Base-by-base conservation (phyloP, 2,797 vertebrate genomes). In the Cirrhinus mrigala region DNA sequence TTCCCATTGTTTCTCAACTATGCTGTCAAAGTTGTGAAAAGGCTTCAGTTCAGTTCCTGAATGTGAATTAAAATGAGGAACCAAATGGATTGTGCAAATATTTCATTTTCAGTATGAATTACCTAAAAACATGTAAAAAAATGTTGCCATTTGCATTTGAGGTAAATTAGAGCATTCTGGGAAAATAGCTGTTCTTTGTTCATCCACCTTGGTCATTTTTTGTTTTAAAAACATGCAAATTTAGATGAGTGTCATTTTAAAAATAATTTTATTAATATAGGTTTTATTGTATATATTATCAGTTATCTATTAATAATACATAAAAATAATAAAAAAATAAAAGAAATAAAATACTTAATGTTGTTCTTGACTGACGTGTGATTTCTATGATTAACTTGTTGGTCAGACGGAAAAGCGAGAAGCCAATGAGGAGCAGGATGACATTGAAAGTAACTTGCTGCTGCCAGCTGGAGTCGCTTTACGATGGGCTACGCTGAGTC, bases 361-460 rank as follows among this genome's bases (percentile, higher is more conserved):
- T 54, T 20, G 52, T 12, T 16, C 27, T 29, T 29, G 7, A 15
- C 15, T 16, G 7, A 14, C 20, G 46, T 82, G 50, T 82, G 70
- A 6, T 27, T 33, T 75, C 22, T 10, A 29, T 69, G 44, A 74
- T 58, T 40, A 60, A 60, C 12, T 37, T 78, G 37, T 24, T 52
- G 54, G 27, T 62, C 88, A 99, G 98, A 87, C 89, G 60, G 97
- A 99, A 89, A 97, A 91, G 62, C 95, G 88, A 86, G 96, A 96
- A 1, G 73, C 78, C 37, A 96, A 91, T 20, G 95, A 94, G 69
- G 98, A 98, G 87, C 91, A 93, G 0, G 98, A 99, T 46, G 97
- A 99, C 81, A 96, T 99, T 83, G 98, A 99, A 91, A 97, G 95
- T 87, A 99, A 99, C 90, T 93, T 99, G 60, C 90, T 99, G 89